Evolutionary conservation across 2,797 vertebrate species (phyloP).

Genomic region (Myioborus miniatus): DNA sequence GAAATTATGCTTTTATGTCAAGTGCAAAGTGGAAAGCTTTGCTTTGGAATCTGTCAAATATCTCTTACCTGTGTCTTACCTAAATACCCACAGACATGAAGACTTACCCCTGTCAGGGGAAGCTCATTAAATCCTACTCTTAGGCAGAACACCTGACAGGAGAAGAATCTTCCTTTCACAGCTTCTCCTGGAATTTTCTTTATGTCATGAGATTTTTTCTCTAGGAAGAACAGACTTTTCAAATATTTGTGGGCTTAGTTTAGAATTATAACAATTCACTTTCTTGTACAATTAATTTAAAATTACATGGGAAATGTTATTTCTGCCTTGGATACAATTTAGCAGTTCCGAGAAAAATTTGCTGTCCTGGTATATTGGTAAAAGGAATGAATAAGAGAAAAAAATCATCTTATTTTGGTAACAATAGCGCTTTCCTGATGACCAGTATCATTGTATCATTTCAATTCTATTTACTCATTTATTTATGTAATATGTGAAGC

Average conservation of each 20-base stretch:
- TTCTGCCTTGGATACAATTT: neutral
- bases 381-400: neutral
- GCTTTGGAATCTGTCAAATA: neutral
- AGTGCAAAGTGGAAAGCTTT: neutral
- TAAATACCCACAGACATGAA: neutral
- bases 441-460: neutral
- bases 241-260: neutral
- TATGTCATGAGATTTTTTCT: neutral
- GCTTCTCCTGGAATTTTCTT: neutral
- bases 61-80: neutral
- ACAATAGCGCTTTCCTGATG: neutral
- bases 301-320: neutral
- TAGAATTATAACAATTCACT: neutral
- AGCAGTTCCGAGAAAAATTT: neutral
- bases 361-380: neutral
- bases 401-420: neutral
- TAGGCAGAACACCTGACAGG: neutral
- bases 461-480: neutral
- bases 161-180: neutral
- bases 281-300: neutral
- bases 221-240: neutral
- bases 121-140: neutral
- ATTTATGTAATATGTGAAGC: neutral
- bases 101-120: neutral
- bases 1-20: neutral